Evolutionary conservation across 1,140 invertebrate genomes (phyloP).

Genomic region (Himalopsyche phryganea): DNA sequence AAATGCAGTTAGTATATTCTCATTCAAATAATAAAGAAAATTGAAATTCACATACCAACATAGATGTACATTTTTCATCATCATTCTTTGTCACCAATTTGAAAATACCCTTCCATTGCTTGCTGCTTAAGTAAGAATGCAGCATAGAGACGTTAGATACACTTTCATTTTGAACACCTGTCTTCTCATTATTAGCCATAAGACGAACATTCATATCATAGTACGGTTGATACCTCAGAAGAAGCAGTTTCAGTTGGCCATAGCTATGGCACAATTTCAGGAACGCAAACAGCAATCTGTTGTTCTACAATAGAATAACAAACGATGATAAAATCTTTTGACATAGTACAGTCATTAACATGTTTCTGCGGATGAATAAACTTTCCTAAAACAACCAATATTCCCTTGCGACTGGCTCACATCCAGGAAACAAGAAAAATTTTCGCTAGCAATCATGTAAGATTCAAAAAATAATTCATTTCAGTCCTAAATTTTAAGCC

Average conservation of each 20-base stretch:
- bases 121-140: slow-evolving; percentile 11
- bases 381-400: no score
- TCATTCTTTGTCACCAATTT: slow-evolving; percentile 13
- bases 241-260: slow-evolving; percentile 21
- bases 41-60: slow-evolving; percentile 11
- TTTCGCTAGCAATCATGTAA: no score
- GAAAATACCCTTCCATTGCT: slow-evolving; percentile 23
- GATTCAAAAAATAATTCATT: no score
- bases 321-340: not conserved
- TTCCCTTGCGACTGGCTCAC: no score
- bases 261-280: slow-evolving; percentile 21
- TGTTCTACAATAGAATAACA: slow-evolving; percentile 17
- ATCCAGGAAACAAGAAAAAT: no score
- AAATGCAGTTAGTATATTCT: no score
- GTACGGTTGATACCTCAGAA: slow-evolving; percentile 17
- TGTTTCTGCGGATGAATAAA: not conserved
- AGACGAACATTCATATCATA: not conserved
- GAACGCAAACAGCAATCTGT: slow-evolving; percentile 5
- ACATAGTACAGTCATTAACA: no score
- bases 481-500: no score
- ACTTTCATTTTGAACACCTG: slow-evolving; percentile 1
- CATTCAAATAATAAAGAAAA: no score
- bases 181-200: not conserved
- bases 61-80: slow-evolving; percentile 6
- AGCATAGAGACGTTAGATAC: slow-evolving; percentile 14